Conservation (phyloP, 2,888 invertebrate genomes). For the Torymus aiolomorphi region DNA sequence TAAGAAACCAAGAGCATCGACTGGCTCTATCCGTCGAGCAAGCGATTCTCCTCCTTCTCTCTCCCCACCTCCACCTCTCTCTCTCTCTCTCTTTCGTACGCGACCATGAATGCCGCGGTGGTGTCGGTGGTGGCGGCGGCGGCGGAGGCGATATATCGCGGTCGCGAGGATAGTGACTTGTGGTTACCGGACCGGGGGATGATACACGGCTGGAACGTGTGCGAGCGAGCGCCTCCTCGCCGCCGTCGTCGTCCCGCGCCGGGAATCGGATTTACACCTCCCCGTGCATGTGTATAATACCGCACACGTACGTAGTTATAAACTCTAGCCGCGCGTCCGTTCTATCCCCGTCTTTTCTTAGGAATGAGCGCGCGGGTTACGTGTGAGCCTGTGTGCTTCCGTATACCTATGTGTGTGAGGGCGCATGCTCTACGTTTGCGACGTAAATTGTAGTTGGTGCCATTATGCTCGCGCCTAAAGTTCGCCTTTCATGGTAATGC, state of each 20-base stretch:
- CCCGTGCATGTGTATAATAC: not conserved
- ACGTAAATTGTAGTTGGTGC: conserved; percentile 47
- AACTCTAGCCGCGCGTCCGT: too few species aligned
- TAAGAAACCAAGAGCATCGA: conserved; percentile 30
- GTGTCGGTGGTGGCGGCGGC: not conserved
- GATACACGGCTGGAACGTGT: conserved; percentile 68
- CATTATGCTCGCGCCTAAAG: conserved; percentile 43
- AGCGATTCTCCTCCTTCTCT: not conserved
- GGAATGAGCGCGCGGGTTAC: too few species aligned
- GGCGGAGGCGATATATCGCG: conserved; percentile 61
- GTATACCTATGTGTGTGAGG: not conserved
- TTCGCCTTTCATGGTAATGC: conserved; percentile 38
- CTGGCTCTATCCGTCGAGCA: not conserved
- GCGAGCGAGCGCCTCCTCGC: conserved; percentile 27
- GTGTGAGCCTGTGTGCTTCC: not conserved
- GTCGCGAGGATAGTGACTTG: conserved; percentile 68
- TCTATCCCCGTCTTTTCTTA: too few species aligned
- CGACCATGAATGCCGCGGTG: not conserved
- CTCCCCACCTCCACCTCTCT: not conserved
- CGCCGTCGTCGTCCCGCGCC: conserved; percentile 5
- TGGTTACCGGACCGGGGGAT: conserved; percentile 68
- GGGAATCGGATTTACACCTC: conserved; percentile 55
- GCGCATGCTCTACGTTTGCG: conserved; percentile 10
- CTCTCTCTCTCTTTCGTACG: not conserved
- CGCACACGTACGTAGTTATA: too few species aligned